A percentile compares a stretch with the other conserved stretches of the same genome.
phyloP scores from a whole-genome alignment of 1,140 invertebrate genomes.

The Branchinecta lindahli region DNA sequence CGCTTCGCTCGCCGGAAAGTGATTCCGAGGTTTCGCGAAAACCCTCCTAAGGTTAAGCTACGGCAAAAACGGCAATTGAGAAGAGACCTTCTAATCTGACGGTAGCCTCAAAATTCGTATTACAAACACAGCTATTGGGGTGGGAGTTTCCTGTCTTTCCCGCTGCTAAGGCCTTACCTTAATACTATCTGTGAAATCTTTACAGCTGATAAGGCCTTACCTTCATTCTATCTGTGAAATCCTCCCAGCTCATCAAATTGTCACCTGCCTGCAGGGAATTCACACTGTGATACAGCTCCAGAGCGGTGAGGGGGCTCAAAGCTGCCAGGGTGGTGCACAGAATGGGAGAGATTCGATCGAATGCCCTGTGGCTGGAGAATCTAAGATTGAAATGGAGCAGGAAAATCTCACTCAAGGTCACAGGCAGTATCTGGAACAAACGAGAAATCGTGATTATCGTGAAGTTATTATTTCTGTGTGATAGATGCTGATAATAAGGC shows the following conservation, averaged over 20 bases:
- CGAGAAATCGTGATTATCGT: too few relatives aligned
- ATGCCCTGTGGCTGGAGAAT: conserved; percentile 76
- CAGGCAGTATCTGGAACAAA: conserved; percentile 52
- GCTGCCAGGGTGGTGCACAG: conserved; percentile 76
- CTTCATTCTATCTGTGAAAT: conserved; percentile 71
- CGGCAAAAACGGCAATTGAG: too few relatives aligned
- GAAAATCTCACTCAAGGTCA: conserved; percentile 81
- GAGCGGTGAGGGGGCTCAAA: conserved; percentile 69
- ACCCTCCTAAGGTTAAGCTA: too few relatives aligned
- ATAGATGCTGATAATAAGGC: too few relatives aligned
- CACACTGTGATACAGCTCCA: conserved; percentile 85
- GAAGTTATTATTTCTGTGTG: too few relatives aligned
- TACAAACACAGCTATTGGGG: too few relatives aligned
- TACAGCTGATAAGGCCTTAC: conserved; percentile 26
- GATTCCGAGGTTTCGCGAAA: too few relatives aligned
- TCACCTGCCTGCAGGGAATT: conserved; percentile 62
- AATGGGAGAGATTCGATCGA: conserved; percentile 65
- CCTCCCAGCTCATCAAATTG: conserved; percentile 62
- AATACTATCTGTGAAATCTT: conserved; percentile 57
- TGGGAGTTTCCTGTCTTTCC: too few relatives aligned
- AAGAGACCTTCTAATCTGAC: too few relatives aligned
- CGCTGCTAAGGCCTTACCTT: conserved; percentile 36
- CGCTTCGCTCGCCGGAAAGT: too few relatives aligned
- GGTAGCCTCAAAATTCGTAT: too few relatives aligned
- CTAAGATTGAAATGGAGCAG: conserved; percentile 78